phyloP scores from a whole-genome alignment of 2,797 vertebrate genomes.

The Danio choprae region DNA sequence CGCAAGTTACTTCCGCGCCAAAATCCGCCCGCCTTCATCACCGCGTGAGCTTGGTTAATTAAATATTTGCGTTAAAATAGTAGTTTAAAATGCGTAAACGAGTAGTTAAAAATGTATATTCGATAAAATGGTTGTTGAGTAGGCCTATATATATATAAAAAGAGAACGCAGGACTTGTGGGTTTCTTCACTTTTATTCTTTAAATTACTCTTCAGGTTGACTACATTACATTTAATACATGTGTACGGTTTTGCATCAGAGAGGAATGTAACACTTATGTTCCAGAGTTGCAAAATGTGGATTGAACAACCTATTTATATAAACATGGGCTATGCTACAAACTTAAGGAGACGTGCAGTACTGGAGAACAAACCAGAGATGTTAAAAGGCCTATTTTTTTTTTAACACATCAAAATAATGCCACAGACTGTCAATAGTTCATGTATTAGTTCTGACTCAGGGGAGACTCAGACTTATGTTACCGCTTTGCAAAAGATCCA shows the following conservation, averaged over 20 bases:
- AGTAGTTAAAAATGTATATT: too few species aligned
- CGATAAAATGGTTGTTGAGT: too few species aligned
- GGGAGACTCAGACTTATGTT: background rate
- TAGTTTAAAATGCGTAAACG: too few species aligned
- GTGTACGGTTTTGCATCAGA: conserved; percentile 45
- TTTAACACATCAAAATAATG: conserved; percentile 24
- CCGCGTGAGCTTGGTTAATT: too few species aligned
- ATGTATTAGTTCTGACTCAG: background rate
- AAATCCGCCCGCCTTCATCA: too few species aligned
- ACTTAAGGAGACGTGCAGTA: conserved; percentile 20
- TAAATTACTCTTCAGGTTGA: conserved; percentile 34
- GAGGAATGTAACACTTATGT: conserved; percentile 54
- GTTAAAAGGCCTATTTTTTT: background rate
- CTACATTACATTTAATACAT: conserved; percentile 7
- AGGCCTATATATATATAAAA: too few species aligned
- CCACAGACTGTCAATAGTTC: background rate
- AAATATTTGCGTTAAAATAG: too few species aligned
- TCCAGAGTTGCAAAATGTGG: conserved; percentile 12
- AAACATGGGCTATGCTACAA: conserved; percentile 9
- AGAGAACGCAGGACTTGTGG: background rate
- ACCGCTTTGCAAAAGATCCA: background rate
- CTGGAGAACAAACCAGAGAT: conserved; percentile 15
- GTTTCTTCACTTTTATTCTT: conserved; percentile 39
- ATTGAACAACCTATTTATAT: background rate
- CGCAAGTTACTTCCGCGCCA: too few species aligned